Base-by-base conservation (phyloP, 2,888 invertebrate genomes). In the Cantharis nigra region DNA sequence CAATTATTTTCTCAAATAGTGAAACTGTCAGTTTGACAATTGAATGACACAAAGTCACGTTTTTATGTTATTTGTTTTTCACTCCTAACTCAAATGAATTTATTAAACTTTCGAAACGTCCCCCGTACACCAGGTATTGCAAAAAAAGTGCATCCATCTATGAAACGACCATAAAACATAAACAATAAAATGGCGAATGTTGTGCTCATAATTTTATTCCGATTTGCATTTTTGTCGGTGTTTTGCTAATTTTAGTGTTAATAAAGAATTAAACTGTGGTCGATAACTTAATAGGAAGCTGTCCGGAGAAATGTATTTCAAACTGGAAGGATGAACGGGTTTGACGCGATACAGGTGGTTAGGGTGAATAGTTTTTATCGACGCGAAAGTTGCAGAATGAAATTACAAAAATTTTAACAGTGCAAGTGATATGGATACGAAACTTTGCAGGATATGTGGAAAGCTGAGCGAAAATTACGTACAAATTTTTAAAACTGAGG, bases 361-460 rank as follows among this genome's bases (percentile, higher is more conserved):
- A 49, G 49, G 49, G 49, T 49, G 49, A n/a, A 49, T 2, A n/a
- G n/a, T 49, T 49, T 49, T 49, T 49, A 49, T 49, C n/a, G 49
- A 49, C 49, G 49, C 49, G n/a, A 49, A 49, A 49, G 5, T 49
- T 5, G n/a, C 49, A 49, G n/a, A n/a, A 49, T 49, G 49, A 49
- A 49, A 49, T 49, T 49, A 7, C 49, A 49, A n/a, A n/a, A n/a
- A 49, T n/a, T n/a, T 9, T 49, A 49, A 49, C 49, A 49, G 49
- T n/a, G 49, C 49, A n/a, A n/a, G 49, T 49, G 30, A 63, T 49
- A 88, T 88, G 87, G 87, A 87, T 81, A 86, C 85, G 67, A 87
- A 87, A 82, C 81, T 88, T 77, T 89, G 89, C 81, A 84, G 88
- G 81, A 86, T 87, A 82, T 89, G 89, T 81, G 87, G 87, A 73